Conservation (phyloP, 1,140 invertebrate species). For the Drosophila gunungcola region DNA sequence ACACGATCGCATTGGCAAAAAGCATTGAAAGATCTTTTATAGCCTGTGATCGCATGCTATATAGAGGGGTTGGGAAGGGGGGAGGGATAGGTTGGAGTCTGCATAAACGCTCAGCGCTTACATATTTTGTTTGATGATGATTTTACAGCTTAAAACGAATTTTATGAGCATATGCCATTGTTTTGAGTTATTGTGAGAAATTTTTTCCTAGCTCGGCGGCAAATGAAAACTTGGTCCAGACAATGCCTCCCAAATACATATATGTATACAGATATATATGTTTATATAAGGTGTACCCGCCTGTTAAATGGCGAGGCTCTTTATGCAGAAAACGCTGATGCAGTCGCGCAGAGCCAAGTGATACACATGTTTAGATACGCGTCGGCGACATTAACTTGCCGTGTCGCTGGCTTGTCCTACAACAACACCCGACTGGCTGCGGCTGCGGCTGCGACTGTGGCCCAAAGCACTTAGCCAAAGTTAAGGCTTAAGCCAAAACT, state of each 20-base stretch:
- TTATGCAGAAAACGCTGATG: constrained; percentile 47
- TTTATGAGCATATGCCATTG: constrained; percentile 84
- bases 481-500: constrained; percentile 6
- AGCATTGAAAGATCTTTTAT: constrained; percentile 68
- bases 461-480: constrained; percentile 47
- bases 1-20: constrained; percentile 64
- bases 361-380: constrained; percentile 82
- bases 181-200: constrained; percentile 84
- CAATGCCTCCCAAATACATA: constrained; percentile 21
- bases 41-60: constrained; percentile 57
- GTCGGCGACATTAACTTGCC: constrained; percentile 78
- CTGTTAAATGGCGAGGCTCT: constrained; percentile 13
- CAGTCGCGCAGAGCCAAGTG: constrained; percentile 31
- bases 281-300: background rate
- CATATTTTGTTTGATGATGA: constrained; percentile 84
- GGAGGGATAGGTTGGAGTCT: constrained; percentile 35
- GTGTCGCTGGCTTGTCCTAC: constrained; percentile 41
- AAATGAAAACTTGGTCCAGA: constrained; percentile 17
- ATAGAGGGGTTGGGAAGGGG: constrained; percentile 12
- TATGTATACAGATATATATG: background rate
- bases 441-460: constrained; percentile 6
- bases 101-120: constrained; percentile 65
- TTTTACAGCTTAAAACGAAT: constrained; percentile 85
- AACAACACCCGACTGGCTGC: constrained; percentile 33
- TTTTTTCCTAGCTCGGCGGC: constrained; percentile 27